Percentiles rank a stretch among this genome's conserved stretches.
Conservation (phyloP, 2,113 vertebrate species). For the Silurus meridionalis region DNA sequence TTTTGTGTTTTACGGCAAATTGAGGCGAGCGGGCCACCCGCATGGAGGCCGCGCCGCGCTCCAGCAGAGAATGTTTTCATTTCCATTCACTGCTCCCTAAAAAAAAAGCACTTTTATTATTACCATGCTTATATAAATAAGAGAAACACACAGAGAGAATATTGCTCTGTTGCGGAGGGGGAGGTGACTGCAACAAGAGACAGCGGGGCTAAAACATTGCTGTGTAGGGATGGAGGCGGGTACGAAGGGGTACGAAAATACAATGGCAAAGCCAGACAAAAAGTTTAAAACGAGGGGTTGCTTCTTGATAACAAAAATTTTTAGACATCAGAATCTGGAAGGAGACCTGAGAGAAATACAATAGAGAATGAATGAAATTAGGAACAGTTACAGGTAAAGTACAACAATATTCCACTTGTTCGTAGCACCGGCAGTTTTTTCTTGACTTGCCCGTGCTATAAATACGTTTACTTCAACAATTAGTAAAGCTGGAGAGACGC, state of each 20-base stretch:
- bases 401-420: background rate
- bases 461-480: background rate
- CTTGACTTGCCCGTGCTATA: background rate
- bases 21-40: slow-evolving; percentile 64
- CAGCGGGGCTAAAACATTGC: background rate
- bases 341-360: background rate
- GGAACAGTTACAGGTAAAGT: background rate
- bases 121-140: slow-evolving; percentile 70
- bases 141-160: slow-evolving; percentile 52
- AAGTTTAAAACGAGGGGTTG: background rate
- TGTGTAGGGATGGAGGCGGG: background rate
- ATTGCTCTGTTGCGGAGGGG: slow-evolving; percentile 44
- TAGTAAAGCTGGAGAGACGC: slow-evolving; percentile 17
- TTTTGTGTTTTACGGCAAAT: slow-evolving; percentile 78
- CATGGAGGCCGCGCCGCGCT: slow-evolving; percentile 44
- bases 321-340: no score
- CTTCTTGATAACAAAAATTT: background rate
- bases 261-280: no score
- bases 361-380: background rate
- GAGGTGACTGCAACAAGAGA: slow-evolving; percentile 22
- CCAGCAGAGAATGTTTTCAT: slow-evolving; percentile 65
- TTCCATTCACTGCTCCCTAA: slow-evolving; percentile 60
- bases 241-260: background rate
- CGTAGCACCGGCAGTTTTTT: background rate
- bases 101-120: slow-evolving; percentile 70